phyloP scores from a whole-genome alignment of 2,797 vertebrate genomes.

The Darevskia nairensis region DNA sequence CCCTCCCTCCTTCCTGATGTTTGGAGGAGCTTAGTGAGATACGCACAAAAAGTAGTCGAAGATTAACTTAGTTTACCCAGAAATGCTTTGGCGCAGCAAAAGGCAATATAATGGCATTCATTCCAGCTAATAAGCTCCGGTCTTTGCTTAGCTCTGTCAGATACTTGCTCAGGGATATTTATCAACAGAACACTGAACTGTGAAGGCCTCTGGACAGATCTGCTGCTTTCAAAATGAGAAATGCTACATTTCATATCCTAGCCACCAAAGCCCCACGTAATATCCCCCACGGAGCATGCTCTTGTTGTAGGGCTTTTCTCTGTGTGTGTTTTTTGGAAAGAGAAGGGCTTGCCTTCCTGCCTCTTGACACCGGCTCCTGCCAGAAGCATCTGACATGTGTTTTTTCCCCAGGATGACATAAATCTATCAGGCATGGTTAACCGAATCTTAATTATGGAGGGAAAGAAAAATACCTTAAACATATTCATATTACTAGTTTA shows the following conservation, averaged over 20 bases:
- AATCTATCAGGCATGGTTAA: slow-evolving; percentile 5
- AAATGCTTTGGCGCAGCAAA: slow-evolving; percentile 39
- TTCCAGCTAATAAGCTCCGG: slow-evolving; percentile 43
- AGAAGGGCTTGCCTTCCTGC: neutral
- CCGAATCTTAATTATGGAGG: slow-evolving; percentile 19
- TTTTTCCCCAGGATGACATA: slow-evolving; percentile 7
- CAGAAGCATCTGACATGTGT: slow-evolving; percentile 5
- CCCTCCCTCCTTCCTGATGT: slow-evolving; percentile 12
- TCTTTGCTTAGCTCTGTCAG: slow-evolving; percentile 41
- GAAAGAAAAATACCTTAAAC: slow-evolving; percentile 1
- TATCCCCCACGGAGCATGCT: slow-evolving; percentile 13
- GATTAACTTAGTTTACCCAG: slow-evolving; percentile 42
- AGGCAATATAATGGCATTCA: slow-evolving; percentile 36
- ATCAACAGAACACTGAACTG: slow-evolving; percentile 46
- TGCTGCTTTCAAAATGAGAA: slow-evolving; percentile 39
- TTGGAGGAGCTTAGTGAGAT: slow-evolving; percentile 22
- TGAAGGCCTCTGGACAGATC: slow-evolving; percentile 42
- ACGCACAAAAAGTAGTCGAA: slow-evolving; percentile 25
- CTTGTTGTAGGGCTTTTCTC: slow-evolving; percentile 24
- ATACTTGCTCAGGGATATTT: slow-evolving; percentile 45
- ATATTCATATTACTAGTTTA: slow-evolving; percentile 8
- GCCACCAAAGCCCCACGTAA: neutral
- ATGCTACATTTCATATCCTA: slow-evolving; percentile 25
- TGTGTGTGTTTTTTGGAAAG: slow-evolving; percentile 2
- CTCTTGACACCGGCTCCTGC: slow-evolving; percentile 14